Evolutionary conservation across 2,888 invertebrate species (phyloP).

Genomic region (Drosophila mayaguana): DNA sequence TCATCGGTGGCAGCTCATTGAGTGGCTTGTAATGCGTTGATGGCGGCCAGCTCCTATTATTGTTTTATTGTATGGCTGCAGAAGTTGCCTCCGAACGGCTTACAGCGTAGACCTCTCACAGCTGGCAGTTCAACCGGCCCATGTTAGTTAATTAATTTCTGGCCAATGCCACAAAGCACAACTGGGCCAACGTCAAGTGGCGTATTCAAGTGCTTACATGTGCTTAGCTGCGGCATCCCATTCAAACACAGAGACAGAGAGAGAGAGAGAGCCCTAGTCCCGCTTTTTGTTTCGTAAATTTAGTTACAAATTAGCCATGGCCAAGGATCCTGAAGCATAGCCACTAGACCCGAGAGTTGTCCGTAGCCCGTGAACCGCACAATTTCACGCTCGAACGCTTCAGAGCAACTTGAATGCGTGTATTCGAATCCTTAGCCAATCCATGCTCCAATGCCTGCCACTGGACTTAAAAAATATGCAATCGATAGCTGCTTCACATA

Average conservation of each 20-base stretch:
- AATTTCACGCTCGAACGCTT: constrained; percentile 57
- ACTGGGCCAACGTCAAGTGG: constrained; percentile 64
- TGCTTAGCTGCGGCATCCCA: constrained; percentile 55
- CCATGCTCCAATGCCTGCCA: constrained; percentile 14
- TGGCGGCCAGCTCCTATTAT: constrained; percentile 61
- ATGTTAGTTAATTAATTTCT: constrained; percentile 78
- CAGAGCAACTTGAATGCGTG: constrained; percentile 32
- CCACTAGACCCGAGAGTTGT: constrained; percentile 1
- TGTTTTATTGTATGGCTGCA: constrained; percentile 71
- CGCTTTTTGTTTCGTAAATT: constrained; percentile 68
- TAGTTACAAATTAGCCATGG: constrained; percentile 71
- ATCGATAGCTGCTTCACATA: constrained; percentile 60
- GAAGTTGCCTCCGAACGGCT: constrained; percentile 15
- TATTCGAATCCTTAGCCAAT: constrained; percentile 24
- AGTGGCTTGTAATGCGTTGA: constrained; percentile 79
- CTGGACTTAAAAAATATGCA: constrained; percentile 36
- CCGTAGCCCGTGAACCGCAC: constrained; percentile 17
- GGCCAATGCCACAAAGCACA: constrained; percentile 73
- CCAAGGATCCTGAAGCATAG: constrained; percentile 15
- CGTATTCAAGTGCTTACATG: constrained; percentile 75
- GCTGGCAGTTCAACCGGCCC: constrained; percentile 15
- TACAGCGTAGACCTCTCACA: constrained; percentile 20
- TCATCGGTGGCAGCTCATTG: constrained; percentile 78
- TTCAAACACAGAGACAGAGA: not conserved
- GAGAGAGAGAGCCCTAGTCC: constrained; percentile 18